phyloP scores from a whole-genome alignment of 35 echinoderm and acorn worm genomes.

The Apostichopus californicus region DNA sequence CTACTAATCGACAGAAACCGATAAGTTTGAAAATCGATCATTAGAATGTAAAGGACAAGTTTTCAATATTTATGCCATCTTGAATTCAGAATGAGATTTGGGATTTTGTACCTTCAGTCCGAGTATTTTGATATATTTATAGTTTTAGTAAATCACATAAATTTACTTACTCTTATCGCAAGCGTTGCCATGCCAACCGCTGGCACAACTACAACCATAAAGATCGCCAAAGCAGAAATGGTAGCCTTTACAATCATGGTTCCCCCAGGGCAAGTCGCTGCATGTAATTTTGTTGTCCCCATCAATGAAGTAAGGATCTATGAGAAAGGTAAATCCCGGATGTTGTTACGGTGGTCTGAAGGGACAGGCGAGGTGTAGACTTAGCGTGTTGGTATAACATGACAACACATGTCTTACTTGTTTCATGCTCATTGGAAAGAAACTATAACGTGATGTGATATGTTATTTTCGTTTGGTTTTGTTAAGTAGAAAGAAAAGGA shows the following conservation, averaged over 20 bases:
- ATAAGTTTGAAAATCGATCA: too few relatives aligned
- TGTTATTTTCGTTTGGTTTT: background rate
- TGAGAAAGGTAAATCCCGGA: background rate
- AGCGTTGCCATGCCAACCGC: slow-evolving; percentile 33
- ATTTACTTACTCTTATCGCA: slow-evolving; percentile 27
- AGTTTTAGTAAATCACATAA: too few relatives aligned
- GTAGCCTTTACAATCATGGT: slow-evolving; percentile 12
- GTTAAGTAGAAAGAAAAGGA: background rate
- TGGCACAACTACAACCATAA: slow-evolving; percentile 6
- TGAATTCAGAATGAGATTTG: too few relatives aligned
- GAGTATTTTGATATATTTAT: too few relatives aligned
- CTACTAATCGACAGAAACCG: too few relatives aligned
- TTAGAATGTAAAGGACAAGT: too few relatives aligned
- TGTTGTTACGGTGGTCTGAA: too few relatives aligned
- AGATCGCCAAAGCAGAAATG: slow-evolving; percentile 20
- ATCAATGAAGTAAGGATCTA: slow-evolving; percentile 30
- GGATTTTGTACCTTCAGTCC: too few relatives aligned
- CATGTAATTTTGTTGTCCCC: background rate
- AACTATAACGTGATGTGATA: too few relatives aligned
- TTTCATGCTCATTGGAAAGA: too few relatives aligned
- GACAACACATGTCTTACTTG: background rate
- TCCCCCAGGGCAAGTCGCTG: slow-evolving; percentile 2
- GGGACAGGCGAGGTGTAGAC: too few relatives aligned
- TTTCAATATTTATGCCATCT: too few relatives aligned
- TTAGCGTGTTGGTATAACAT: background rate